Conservation (phyloP, 2,113 vertebrate genomes). For the Vicugna pacos region DNA sequence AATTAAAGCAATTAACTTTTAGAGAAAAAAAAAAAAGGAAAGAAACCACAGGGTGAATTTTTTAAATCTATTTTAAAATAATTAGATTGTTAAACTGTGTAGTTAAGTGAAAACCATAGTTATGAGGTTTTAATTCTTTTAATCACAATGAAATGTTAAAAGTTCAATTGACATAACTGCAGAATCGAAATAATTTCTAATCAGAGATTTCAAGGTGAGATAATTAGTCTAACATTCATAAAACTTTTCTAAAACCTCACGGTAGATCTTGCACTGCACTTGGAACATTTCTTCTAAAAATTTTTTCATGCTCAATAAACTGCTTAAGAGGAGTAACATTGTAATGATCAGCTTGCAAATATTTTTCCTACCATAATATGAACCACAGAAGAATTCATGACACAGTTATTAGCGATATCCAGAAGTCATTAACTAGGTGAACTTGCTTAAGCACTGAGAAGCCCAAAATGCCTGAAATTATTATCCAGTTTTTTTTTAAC, state of each 20-base stretch:
- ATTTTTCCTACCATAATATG: background rate
- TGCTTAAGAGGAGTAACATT: background rate
- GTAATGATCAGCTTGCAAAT: background rate
- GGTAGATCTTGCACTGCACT: background rate
- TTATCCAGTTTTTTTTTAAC: background rate
- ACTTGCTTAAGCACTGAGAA: background rate
- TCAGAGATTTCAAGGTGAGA: constrained; percentile 45
- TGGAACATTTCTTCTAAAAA: background rate
- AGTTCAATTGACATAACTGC: constrained; percentile 56
- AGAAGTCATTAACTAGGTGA: background rate
- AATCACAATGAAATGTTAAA: constrained; percentile 55
- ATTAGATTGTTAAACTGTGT: constrained; percentile 39
- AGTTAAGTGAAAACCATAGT: constrained; percentile 7
- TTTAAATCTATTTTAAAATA: constrained; percentile 51
- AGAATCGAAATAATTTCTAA: constrained; percentile 60
- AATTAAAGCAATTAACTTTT: constrained; percentile 18
- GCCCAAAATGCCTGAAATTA: background rate
- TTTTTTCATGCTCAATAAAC: background rate
- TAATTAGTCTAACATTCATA: constrained; percentile 49
- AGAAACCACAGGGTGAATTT: background rate
- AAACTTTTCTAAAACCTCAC: constrained; percentile 48
- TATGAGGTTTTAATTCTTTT: background rate
- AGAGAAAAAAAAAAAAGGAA: fast-evolving
- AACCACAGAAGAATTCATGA: background rate
- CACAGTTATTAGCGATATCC: background rate